Conservation (phyloP, 2,888 invertebrate species). For the Volucella bombylans region DNA sequence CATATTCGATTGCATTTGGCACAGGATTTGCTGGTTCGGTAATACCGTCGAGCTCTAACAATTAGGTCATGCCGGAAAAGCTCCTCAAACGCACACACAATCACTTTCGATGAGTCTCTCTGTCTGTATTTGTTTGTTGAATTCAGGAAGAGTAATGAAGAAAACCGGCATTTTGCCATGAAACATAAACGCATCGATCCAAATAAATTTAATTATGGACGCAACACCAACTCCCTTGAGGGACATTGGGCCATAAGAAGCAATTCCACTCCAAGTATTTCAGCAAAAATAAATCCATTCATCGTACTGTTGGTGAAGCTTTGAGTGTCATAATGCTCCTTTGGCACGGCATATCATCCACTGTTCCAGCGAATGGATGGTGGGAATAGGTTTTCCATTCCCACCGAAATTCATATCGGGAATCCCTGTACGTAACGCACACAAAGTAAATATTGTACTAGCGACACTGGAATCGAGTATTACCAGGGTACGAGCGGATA, state of each 20-base stretch:
- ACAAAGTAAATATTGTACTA: no score
- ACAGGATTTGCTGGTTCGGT: conserved; percentile 11
- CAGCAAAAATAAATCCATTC: no score
- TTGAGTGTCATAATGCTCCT: no score
- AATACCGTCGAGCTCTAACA: conserved; percentile 44
- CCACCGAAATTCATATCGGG: no score
- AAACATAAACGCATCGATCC: conserved; percentile 63
- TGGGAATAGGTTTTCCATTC: no score
- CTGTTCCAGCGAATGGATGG: no score
- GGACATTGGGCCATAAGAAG: not conserved
- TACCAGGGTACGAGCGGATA: no score
- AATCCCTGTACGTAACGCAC: no score
- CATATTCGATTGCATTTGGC: conserved; percentile 59
- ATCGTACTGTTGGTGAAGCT: no score
- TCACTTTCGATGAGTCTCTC: not conserved
- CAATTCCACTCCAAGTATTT: no score
- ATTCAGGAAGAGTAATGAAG: conserved; percentile 15
- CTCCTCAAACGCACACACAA: conserved; percentile 11
- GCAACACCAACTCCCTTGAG: conserved; percentile 18
- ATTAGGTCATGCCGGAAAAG: conserved; percentile 71
- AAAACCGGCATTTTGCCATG: conserved; percentile 52
- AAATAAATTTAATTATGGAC: conserved; percentile 62
- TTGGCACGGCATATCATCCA: no score
- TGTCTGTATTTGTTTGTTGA: not conserved
- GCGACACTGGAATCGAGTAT: no score